A percentile compares a stretch with the other conserved stretches of the same genome.
Conservation (phyloP, 2,888 invertebrate genomes). For the Mimas tiliae region DNA sequence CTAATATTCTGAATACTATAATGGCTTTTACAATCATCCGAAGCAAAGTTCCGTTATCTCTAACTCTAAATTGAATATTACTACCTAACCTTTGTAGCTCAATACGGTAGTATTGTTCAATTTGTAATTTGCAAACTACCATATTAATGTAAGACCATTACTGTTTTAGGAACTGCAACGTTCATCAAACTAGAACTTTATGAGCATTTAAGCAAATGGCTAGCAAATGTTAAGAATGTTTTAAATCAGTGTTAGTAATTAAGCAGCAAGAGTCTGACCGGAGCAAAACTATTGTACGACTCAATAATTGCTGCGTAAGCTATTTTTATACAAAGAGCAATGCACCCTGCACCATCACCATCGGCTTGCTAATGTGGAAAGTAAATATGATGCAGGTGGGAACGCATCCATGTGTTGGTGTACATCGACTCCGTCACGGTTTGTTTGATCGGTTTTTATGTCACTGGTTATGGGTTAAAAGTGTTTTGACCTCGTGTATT, state of each 20-base stretch:
- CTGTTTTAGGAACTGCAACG: not conserved
- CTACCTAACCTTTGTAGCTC: not conserved
- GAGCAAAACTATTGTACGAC: constrained; percentile 22
- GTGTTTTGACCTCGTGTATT: constrained; percentile 13
- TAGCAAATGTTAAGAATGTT: not conserved
- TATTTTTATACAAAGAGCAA: constrained; percentile 29
- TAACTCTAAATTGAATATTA: not conserved
- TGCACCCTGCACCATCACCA: constrained; percentile 26
- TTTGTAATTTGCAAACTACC: not conserved
- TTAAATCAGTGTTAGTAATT: not conserved
- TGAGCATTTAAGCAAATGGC: not conserved
- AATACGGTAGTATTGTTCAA: not conserved
- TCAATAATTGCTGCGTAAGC: constrained; percentile 25
- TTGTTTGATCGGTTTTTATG: constrained; percentile 21
- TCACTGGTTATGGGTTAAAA: constrained; percentile 10
- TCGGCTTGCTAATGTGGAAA: constrained; percentile 27
- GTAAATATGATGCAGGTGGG: constrained; percentile 27
- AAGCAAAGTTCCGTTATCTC: not conserved
- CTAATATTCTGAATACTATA: not conserved
- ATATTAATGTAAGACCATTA: not conserved
- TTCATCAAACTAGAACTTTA: not conserved
- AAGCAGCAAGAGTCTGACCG: not conserved
- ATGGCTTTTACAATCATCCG: not conserved
- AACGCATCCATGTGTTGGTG: constrained; percentile 17
- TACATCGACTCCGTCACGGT: constrained; percentile 4